Base-by-base conservation (phyloP, 2,888 invertebrate species). In the Sympetrum striolatum region DNA sequence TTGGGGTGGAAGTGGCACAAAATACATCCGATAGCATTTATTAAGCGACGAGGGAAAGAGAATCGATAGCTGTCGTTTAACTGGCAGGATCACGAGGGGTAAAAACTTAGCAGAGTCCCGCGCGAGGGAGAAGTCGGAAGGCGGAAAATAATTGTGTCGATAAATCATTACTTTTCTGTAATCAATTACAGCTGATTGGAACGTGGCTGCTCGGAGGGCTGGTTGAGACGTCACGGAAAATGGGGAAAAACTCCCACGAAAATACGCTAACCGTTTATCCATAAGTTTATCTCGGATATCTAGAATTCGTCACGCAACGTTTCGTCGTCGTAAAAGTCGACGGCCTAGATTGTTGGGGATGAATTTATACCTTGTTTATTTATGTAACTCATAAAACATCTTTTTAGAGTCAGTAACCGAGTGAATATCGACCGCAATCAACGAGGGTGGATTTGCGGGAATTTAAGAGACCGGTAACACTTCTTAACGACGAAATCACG, bases 61-160 rank as follows among this genome's bases (percentile, higher is more conserved):
- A 86, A 86, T 86, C 86, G 86, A 86, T 86, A 82, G 18, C 58
- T 53, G 86, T 64, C 82, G 82, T 60, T 31, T 37, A 86, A 86
- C 37, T 86, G 60, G 64, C 60, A 37, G 86, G 86, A 60, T 86
- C 86, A 86, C 37, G 58, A 86, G 60, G n/a, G 86, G 86, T 86
- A 37, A 60, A 86, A 86, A 86, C 86, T 22, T 58, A 37, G 35
- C 58, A 58, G n/a, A n/a, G 58, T 35, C 58, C n/a, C 81, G 82
- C 35, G 53, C 53, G 58, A 31, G 37, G 53, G 58, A n/a, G 22
- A 64, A 60, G 35, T 12, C 31, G 18, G 58, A n/a, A 35, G 60
- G 64, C 4, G 25, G 86, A 60, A 60, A 86, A 15, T 64, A 60
- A 86, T 60, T 60, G 60, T 37, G 64, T 25, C 22, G n/a, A 64